Base-by-base conservation (phyloP, 2,797 vertebrate genomes). In the Peromyscus aztecus region DNA sequence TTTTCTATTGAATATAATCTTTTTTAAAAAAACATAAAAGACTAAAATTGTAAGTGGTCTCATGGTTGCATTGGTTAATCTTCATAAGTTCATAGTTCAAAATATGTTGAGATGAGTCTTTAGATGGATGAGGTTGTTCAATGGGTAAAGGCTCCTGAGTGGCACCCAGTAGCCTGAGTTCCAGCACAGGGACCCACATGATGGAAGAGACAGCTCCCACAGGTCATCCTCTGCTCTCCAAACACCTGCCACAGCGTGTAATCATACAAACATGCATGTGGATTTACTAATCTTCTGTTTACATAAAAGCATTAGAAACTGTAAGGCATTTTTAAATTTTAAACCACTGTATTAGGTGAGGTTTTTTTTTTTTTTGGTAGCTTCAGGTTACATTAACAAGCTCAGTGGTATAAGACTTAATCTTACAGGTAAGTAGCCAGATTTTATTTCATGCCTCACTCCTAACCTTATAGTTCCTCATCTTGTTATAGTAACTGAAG, bases 31-130 rank as follows among this genome's bases (percentile, higher is more conserved):
- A 63, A 46, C 43, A 46, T 46, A 46, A 89, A 63, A 89, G 37
- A 84, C 52, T 92, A 89, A 95, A 96, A 94, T 83, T 89, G 0
- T 78, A 94, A 69, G 77, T 63, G 27, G 21, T 81, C 17, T 94
- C 88, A 37, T 92, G 63, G 78, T 83, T 95, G 46, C 29, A 83
- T 63, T 37, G 23, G 23, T 14, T 89, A 55, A 1, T 59, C 10
- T 43, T 52, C 52, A 29, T 59, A 46, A 92, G 27, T 90, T n/a
- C 29, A 94, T 43, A 31, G 1, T 93, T 88, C n/a, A 92, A 92
- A 94, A 67, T 90, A 71, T 12, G 7, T 37, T 1, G 88, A 29
- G 46, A 27, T 3, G 23, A 71, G 27, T n/a, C 23, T 71, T n/a
- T 55, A 4, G 10, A 55, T 17, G 46, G 4, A 37, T 17, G 7